phyloP scores from a whole-genome alignment of 64 coral and sea anemone species.

The Astreopora myriophthalma region DNA sequence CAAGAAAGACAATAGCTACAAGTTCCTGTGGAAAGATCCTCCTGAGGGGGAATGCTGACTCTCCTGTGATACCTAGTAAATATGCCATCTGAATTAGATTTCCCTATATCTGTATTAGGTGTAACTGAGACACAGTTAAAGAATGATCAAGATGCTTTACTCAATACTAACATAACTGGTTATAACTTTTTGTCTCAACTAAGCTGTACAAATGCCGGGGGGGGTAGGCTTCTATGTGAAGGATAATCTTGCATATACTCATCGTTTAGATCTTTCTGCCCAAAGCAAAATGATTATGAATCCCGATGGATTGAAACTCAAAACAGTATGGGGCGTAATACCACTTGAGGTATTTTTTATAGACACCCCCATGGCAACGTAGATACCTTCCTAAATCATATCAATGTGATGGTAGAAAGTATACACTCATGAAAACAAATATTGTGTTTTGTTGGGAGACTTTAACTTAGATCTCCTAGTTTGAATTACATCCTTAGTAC shows the following conservation, averaged over 20 bases:
- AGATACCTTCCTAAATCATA: neutral
- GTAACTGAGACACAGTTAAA: constrained; percentile 72
- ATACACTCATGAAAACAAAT: constrained; percentile 5
- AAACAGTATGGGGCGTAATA: neutral
- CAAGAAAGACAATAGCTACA: too few relatives aligned
- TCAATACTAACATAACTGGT: constrained; percentile 6
- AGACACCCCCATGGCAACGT: neutral
- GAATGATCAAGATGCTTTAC: neutral
- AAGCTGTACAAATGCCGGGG: constrained; percentile 21
- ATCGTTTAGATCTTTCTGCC: neutral
- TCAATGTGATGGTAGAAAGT: too few relatives aligned
- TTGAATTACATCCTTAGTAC: constrained; percentile 20
- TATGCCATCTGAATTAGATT: constrained; percentile 32
- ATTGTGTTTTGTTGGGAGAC: constrained; percentile 19
- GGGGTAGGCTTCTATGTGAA: constrained; percentile 17
- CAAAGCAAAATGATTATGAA: constrained; percentile 27
- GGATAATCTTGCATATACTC: constrained; percentile 3
- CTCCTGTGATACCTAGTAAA: constrained; percentile 8
- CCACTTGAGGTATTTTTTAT: neutral
- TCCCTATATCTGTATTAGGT: constrained; percentile 1
- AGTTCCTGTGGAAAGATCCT: too few relatives aligned
- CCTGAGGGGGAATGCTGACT: too few relatives aligned
- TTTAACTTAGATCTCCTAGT: constrained; percentile 50
- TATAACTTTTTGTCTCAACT: constrained; percentile 1
- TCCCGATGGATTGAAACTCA: constrained; percentile 48